phyloP scores from a whole-genome alignment of 2,113 vertebrate species.

The Copsychus sechellarum region DNA sequence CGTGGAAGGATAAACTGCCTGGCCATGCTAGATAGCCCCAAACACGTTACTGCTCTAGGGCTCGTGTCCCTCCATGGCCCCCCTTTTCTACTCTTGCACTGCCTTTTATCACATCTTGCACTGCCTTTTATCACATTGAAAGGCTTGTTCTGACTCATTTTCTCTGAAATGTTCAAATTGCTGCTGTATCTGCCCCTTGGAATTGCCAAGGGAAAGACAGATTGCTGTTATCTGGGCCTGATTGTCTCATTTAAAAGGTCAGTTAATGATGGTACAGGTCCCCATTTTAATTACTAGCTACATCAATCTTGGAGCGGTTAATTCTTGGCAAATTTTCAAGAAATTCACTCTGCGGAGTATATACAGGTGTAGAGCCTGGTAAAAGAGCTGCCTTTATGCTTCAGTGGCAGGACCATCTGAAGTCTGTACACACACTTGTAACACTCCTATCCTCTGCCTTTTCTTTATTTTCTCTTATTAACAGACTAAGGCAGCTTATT shows the following conservation, averaged over 20 bases:
- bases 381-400: neutral
- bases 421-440: neutral
- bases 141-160: constrained; percentile 27
- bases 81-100: neutral
- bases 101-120: neutral
- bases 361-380: neutral
- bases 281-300: constrained; percentile 16
- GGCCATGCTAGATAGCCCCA: neutral
- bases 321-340: constrained; percentile 25
- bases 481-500: neutral
- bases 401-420: neutral
- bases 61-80: neutral
- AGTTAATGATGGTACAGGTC: constrained; percentile 42
- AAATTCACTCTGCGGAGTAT: neutral
- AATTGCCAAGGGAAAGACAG: constrained; percentile 34
- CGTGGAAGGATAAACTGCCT: neutral
- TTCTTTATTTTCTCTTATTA: constrained; percentile 20
- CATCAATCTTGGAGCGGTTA: constrained; percentile 1
- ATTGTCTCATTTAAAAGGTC: constrained; percentile 4
- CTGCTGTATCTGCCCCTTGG: constrained; percentile 45
- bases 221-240: neutral
- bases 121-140: neutral
- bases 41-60: neutral
- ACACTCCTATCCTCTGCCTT: neutral
- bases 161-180: constrained; percentile 34